phyloP scores from a whole-genome alignment of 2,113 vertebrate species.

The Circaetus gallicus region DNA sequence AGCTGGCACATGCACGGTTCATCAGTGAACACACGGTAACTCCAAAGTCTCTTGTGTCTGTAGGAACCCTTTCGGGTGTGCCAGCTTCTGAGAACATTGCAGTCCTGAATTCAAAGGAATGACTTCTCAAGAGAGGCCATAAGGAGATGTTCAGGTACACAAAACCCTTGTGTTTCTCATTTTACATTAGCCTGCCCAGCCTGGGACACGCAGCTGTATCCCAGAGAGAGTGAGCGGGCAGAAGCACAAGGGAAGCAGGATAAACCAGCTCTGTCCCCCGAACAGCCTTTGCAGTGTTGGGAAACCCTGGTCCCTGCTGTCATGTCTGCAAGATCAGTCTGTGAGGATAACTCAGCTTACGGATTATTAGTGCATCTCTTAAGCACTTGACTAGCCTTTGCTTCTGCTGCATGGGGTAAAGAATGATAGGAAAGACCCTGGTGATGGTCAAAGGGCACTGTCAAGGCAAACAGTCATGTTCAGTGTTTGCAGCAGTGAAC shows the following conservation, averaged over 20 bases:
- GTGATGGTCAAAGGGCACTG: neutral
- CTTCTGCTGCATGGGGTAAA: neutral
- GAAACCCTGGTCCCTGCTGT: neutral
- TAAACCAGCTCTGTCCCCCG: neutral
- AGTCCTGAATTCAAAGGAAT: neutral
- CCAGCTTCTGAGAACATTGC: neutral
- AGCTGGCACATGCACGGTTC: neutral
- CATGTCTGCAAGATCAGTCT: neutral
- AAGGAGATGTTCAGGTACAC: neutral
- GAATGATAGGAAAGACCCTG: neutral
- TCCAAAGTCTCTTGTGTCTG: neutral
- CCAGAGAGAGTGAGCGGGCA: neutral
- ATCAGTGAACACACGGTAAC: accelerated
- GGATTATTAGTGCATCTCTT: neutral
- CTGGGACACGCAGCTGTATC: neutral
- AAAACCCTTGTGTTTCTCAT: neutral
- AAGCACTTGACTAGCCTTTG: neutral
- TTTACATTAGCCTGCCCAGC: neutral
- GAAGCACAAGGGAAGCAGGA: neutral
- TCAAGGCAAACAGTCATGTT: neutral
- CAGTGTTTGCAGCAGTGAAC: neutral
- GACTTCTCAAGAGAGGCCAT: neutral
- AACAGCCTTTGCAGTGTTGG: neutral
- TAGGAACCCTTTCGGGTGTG: neutral
- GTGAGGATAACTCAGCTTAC: neutral